Conservation (phyloP, 2,888 invertebrate species). For the Napeogenes inachia region DNA sequence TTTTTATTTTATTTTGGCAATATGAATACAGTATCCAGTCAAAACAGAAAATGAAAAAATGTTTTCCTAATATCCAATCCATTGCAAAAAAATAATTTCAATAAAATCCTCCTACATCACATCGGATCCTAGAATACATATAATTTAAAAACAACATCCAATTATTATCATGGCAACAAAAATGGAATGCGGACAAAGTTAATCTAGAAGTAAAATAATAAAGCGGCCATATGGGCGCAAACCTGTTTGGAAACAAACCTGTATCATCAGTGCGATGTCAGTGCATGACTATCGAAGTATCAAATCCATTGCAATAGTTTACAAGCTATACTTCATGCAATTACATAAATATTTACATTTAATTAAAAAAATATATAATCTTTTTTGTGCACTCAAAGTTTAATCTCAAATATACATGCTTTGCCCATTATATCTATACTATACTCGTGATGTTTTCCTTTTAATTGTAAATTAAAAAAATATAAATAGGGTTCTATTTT, state of each 20-base stretch:
- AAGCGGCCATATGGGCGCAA: conserved; percentile 50
- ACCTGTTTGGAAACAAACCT: conserved; percentile 48
- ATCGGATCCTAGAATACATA: too few species aligned
- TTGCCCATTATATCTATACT: too few species aligned
- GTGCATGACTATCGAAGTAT: conserved; percentile 12
- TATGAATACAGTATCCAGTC: too few species aligned
- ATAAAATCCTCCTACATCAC: too few species aligned
- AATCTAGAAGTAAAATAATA: conserved; percentile 52
- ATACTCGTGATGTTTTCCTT: too few species aligned
- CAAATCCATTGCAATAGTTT: conserved; percentile 1
- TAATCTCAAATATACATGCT: too few species aligned
- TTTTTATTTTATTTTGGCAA: too few species aligned
- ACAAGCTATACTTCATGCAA: background rate
- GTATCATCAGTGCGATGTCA: conserved; percentile 22
- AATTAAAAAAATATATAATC: background rate
- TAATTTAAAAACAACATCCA: conserved; percentile 7
- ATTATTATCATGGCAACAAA: conserved; percentile 32
- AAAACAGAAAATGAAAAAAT: too few species aligned
- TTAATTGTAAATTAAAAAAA: too few species aligned
- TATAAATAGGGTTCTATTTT: too few species aligned
- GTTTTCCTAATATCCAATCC: too few species aligned
- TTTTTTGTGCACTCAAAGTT: background rate
- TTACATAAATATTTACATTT: background rate
- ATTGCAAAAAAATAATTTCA: too few species aligned
- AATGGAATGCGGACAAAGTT: conserved; percentile 57